These are phyloP conservation scores for Metalampra italica DNA, from an alignment of 2,888 invertebrate species.

Conservation along the genomic window DNA sequence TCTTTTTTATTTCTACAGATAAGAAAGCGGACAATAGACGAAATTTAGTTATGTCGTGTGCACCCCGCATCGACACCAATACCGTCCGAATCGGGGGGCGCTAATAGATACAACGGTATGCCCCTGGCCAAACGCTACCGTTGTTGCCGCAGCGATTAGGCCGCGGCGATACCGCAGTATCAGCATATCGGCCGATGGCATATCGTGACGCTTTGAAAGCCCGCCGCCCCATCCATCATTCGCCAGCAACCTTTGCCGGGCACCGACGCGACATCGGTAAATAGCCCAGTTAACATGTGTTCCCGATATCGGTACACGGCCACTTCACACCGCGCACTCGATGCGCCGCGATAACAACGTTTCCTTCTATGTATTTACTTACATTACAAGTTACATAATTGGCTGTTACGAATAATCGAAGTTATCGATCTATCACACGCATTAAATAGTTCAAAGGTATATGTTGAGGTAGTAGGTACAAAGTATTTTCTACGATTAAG, in stretches of 20 bases:
- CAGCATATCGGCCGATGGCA: not conserved
- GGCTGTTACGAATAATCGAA: not conserved
- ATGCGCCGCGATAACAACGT: constrained; percentile 28
- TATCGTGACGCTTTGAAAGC: constrained; percentile 59
- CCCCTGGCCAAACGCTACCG: constrained; percentile 23
- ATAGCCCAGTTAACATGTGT: constrained; percentile 65
- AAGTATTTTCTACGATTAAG: too few relatives aligned
- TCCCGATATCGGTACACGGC: constrained; percentile 61
- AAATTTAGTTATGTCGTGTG: too few relatives aligned
- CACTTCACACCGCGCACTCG: constrained; percentile 60
- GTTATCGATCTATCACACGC: not conserved
- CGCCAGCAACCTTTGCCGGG: constrained; percentile 56
- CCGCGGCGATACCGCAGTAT: constrained; percentile 1
- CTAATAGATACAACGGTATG: too few relatives aligned
- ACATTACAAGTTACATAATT: constrained; percentile 5
- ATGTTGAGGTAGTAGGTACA: not conserved
- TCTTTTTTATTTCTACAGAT: too few relatives aligned
- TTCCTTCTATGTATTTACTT: constrained; percentile 58
- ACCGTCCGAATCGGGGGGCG: too few relatives aligned
- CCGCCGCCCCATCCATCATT: constrained; percentile 74
- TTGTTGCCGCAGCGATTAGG: not conserved
- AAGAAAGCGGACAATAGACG: too few relatives aligned
- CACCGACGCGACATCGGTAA: constrained; percentile 47
- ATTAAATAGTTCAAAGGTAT: not conserved
- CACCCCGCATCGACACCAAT: too few relatives aligned